These are phyloP conservation scores for Neolamprologus brichardi DNA, from an alignment of 2,113 vertebrate genomes.

Conservation along the genomic window DNA sequence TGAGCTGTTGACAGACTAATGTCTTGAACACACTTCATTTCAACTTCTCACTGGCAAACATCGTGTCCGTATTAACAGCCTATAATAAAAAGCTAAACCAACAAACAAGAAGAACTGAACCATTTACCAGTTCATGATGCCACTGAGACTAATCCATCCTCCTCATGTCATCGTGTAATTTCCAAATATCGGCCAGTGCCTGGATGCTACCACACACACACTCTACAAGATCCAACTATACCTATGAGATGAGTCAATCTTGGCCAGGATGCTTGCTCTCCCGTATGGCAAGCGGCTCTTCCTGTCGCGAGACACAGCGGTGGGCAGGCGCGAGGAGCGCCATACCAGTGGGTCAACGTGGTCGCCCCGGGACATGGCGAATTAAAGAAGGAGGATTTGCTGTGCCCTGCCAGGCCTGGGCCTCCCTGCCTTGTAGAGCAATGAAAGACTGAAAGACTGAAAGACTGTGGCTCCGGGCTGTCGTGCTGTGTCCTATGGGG, in stretches of 20 bases:
- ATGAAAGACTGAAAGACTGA: conserved; percentile 26
- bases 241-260: conserved; percentile 54
- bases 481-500: conserved; percentile 32
- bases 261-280: conserved; percentile 28
- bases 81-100: neutral
- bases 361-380: conserved; percentile 61
- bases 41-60: neutral
- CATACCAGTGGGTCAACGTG: conserved; percentile 47
- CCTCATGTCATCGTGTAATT: neutral
- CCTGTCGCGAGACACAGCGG: conserved; percentile 56
- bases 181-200: neutral
- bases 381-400: conserved; percentile 40
- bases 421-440: conserved; percentile 36
- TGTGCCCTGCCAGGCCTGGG: conserved; percentile 7
- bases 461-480: conserved; percentile 38
- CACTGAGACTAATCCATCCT: conserved; percentile 8
- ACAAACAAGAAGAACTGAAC: neutral
- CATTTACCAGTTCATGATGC: conserved; percentile 52
- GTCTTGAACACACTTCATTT: neutral
- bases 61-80: neutral
- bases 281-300: conserved; percentile 58
- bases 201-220: neutral
- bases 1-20: neutral
- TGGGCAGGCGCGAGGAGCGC: conserved; percentile 58
- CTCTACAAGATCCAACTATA: conserved; percentile 25